Evolutionary conservation across 2,888 invertebrate genomes (phyloP), one percentile per base, ranked within the genome.

Genomic region (Eristalis pertinax): DNA sequence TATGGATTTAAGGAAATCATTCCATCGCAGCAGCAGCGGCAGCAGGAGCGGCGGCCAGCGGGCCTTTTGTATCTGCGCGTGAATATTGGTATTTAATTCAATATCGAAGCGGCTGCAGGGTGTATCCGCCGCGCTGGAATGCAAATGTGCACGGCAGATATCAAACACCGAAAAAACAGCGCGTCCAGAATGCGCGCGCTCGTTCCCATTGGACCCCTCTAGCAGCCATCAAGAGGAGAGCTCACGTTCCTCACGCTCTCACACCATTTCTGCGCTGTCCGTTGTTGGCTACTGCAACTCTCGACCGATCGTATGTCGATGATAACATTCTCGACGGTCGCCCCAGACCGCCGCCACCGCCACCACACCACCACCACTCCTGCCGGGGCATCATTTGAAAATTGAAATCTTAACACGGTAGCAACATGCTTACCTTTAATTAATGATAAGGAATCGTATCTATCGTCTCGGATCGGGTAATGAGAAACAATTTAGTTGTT

Each of bases 341-440:
- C 75, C 70, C 50, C 50, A 50, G 76, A 84, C 72, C 69, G 69
- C 50, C 26, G 15, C 29, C 43, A 26, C 73, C 70, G 60, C 63
- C 74, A 26, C 43, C 41, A n/a, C 63, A 19, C 69, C 70, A 63
- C 63, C 74, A 32, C 58, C 43, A 13, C 63, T 22, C 64, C 72
- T 69, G 74, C 84, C 77, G 63, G 78, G 84, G 85, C 79, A 74
- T 86, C 86, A 79, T 82, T 82, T 80, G 80, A 73, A 83, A 83
- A 89, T 90, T 90, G 89, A 89, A 88, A 84, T 89, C 89, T 90
- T 91, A 91, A 91, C 92, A 92, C 92, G 91, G 92, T 92, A 92
- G 92, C 92, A 92, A 92, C 92, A 92, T 92, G 92, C 92, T 91
- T 92, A 92, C 91, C 91, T 92, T 92, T 92, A 92, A 92, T 92